Evolutionary conservation across 2,113 vertebrate species (phyloP).

Genomic region (Circaetus cinerascens): DNA sequence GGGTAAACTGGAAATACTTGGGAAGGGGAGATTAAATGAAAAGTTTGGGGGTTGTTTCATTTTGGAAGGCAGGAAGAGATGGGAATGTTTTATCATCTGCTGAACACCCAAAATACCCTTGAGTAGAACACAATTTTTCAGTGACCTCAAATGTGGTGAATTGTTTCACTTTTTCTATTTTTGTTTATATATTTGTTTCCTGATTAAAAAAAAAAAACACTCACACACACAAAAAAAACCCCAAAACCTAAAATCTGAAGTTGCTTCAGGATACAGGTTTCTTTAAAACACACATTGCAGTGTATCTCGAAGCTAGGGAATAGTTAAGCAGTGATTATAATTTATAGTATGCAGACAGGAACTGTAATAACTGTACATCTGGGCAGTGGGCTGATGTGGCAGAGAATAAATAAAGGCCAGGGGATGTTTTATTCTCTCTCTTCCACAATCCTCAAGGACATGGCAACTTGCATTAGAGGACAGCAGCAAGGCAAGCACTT

Average conservation of each 20-base stretch:
- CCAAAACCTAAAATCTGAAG: background rate
- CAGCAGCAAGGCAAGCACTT: background rate
- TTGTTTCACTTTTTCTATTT: background rate
- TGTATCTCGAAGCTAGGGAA: background rate
- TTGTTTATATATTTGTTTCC: background rate
- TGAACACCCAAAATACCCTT: background rate
- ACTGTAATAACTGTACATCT: conserved; percentile 23
- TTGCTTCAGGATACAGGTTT: background rate
- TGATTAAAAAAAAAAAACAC: background rate
- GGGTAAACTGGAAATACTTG: background rate
- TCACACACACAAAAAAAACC: no score
- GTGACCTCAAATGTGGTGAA: background rate
- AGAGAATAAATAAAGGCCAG: conserved; percentile 20
- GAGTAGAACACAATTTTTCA: background rate
- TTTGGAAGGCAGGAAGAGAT: background rate
- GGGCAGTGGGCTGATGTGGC: conserved; percentile 39
- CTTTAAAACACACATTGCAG: background rate
- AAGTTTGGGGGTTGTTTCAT: background rate
- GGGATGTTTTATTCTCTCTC: background rate
- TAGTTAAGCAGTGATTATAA: background rate
- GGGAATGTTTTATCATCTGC: background rate
- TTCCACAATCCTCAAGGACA: conserved; percentile 23
- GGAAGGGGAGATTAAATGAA: rapidly evolving
- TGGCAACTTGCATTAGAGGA: conserved; percentile 30
- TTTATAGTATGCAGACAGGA: conserved; percentile 12